Evolutionary conservation across 2,113 vertebrate genomes (phyloP).

Genomic region (Semnornis frantzii): DNA sequence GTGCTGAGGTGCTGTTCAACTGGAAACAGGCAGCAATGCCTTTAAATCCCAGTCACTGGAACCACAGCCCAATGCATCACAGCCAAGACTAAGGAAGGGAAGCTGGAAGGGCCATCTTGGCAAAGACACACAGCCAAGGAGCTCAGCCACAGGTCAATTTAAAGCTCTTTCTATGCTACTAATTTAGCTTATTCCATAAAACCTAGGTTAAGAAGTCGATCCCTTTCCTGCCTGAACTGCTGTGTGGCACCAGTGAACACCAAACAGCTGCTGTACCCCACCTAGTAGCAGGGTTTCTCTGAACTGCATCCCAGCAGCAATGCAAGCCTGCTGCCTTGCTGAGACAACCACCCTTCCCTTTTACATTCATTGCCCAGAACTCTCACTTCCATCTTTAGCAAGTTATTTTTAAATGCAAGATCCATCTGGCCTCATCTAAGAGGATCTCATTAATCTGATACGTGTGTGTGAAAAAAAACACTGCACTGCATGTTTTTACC

Average conservation of each 20-base stretch:
- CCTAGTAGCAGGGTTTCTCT: not conserved
- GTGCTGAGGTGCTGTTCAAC: not conserved
- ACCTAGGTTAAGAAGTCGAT: not conserved
- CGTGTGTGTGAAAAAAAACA: not conserved
- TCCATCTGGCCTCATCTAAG: conserved; percentile 26
- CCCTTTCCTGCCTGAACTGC: not conserved
- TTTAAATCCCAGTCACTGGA: not conserved
- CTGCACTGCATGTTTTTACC: not conserved
- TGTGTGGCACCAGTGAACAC: not conserved
- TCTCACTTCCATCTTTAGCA: conserved; percentile 28
- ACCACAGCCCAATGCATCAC: not conserved
- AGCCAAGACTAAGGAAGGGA: not conserved
- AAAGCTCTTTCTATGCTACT: not conserved
- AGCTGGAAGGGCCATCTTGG: not conserved
- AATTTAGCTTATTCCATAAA: not conserved
- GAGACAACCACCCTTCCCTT: not conserved
- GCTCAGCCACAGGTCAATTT: not conserved
- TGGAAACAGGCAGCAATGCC: not conserved
- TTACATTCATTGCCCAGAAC: not conserved
- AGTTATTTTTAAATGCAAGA: conserved; percentile 44
- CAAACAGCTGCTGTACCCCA: not conserved
- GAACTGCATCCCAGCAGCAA: not conserved
- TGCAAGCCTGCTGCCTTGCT: not conserved
- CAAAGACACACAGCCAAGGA: not conserved
- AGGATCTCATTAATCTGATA: conserved; percentile 20